A percentile compares a stretch with the other conserved stretches of the same genome.
Conservation (phyloP, 1,140 invertebrate genomes). For the Penaeus vannamei region DNA sequence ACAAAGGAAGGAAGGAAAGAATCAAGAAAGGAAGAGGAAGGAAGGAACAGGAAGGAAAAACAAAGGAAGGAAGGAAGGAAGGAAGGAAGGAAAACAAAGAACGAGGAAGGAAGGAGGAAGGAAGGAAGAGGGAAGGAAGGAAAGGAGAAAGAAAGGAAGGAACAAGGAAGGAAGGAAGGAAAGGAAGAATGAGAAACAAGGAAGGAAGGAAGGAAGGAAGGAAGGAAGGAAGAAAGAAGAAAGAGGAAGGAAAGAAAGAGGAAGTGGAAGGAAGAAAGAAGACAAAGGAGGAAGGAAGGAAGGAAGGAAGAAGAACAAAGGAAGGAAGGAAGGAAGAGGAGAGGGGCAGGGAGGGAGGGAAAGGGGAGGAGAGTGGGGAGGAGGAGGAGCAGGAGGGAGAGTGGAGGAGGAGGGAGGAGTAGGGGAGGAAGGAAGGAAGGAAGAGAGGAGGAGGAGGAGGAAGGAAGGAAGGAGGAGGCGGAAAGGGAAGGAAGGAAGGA, state of each 20-base stretch:
- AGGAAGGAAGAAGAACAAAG: constrained; percentile 1
- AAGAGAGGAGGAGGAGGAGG: constrained; percentile 9
- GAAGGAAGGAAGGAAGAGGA: no score
- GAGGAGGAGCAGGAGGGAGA: constrained; percentile 1
- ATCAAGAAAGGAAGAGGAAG: no score
- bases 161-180: no score
- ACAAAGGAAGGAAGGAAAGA: no score
- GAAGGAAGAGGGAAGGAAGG: not conserved
- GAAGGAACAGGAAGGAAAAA: constrained; percentile 3
- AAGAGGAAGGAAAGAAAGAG: constrained; percentile 12
- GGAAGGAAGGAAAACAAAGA: not conserved
- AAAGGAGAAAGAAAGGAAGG: not conserved
- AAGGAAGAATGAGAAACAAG: not conserved
- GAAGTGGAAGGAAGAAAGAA: not conserved
- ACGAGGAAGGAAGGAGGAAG: not conserved
- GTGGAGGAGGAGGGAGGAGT: not conserved
- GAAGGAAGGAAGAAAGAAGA: no score
- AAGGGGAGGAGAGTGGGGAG: not conserved
- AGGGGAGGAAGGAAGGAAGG: constrained; percentile 9
- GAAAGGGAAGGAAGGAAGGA: constrained; percentile 10
- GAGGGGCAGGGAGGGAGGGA: no score
- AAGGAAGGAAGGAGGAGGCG: constrained; percentile 1
- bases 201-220: not conserved
- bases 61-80: not conserved
- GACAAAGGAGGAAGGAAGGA: no score